These are phyloP conservation scores for Allobates femoralis DNA, from an alignment of 2,797 vertebrate species.

Conservation along the genomic window DNA sequence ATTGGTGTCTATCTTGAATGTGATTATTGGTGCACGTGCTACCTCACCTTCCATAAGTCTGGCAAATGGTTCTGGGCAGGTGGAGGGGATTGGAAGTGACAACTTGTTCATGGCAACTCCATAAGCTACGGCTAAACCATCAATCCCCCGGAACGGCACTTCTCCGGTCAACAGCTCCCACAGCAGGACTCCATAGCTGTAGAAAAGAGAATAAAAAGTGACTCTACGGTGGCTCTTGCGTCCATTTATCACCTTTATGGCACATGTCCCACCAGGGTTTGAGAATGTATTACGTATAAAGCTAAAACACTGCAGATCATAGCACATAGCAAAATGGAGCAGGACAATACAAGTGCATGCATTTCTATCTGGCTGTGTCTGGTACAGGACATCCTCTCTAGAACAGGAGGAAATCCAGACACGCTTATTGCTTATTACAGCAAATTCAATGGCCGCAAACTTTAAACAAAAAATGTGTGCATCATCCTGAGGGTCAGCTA, in stretches of 20 bases:
- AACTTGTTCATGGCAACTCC: slow-evolving; percentile 98
- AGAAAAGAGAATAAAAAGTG: slow-evolving; percentile 41
- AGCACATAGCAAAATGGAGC: neutral
- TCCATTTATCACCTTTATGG: too few relatives aligned
- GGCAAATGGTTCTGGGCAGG: slow-evolving; percentile 93
- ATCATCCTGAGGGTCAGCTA: neutral
- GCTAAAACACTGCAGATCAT: neutral
- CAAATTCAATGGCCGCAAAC: neutral
- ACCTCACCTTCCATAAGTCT: slow-evolving; percentile 95
- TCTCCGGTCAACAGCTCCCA: slow-evolving; percentile 97
- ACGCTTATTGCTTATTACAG: neutral
- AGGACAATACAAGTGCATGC: neutral
- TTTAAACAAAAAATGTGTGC: neutral
- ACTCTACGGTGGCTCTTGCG: too few relatives aligned
- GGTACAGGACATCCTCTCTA: neutral
- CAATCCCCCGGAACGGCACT: slow-evolving; percentile 94
- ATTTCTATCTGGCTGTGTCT: neutral
- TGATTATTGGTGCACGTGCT: neutral
- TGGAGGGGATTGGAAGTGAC: slow-evolving; percentile 93
- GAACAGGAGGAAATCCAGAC: neutral
- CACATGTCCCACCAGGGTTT: too few relatives aligned
- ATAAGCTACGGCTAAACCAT: slow-evolving; percentile 92
- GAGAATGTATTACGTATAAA: neutral
- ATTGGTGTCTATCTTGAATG: neutral
- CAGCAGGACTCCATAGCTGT: slow-evolving; percentile 91